Conservation (phyloP, 2,113 vertebrate species). For the Alouatta palliata region DNA sequence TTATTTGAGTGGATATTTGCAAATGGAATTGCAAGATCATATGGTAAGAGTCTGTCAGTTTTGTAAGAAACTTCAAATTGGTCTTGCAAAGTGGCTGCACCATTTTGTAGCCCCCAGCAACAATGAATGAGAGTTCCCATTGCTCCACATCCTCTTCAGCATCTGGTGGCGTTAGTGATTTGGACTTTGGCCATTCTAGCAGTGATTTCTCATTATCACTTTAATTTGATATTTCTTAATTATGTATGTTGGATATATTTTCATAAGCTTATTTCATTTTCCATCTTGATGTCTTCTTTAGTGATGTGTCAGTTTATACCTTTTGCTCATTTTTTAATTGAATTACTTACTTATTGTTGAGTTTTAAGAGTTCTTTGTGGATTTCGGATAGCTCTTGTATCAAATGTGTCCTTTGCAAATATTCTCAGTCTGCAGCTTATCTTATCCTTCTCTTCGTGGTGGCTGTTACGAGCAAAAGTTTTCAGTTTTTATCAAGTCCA, state of each 20-base stretch:
- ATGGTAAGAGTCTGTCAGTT: background rate
- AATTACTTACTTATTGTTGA: background rate
- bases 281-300: background rate
- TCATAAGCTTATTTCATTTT: no score
- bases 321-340: background rate
- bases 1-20: background rate
- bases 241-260: background rate
- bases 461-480: background rate
- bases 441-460: background rate
- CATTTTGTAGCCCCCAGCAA: background rate
- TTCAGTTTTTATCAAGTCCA: background rate
- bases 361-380: background rate
- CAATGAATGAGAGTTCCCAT: background rate
- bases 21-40: background rate
- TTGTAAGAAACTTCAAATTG: background rate
- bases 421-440: background rate
- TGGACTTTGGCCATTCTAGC: background rate
- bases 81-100: background rate
- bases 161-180: background rate
- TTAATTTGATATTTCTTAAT: background rate
- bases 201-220: background rate
- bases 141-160: background rate
- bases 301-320: background rate
- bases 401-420: background rate
- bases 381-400: background rate